phyloP scores from a whole-genome alignment of 2,888 invertebrate species.

The Stenodema calcarata region DNA sequence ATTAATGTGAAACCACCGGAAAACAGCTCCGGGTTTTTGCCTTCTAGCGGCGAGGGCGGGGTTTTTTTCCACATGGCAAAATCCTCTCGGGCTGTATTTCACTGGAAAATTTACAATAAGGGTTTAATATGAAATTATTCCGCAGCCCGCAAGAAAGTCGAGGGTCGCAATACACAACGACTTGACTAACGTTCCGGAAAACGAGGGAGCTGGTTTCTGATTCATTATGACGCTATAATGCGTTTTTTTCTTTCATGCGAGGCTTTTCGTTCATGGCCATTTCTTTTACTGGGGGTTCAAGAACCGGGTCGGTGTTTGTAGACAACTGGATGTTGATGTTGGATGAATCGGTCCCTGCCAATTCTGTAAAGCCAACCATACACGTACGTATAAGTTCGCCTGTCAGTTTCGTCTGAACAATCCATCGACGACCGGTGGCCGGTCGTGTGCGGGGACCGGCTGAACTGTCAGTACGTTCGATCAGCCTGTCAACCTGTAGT shows the following conservation, averaged over 20 bases:
- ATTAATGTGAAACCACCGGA: neutral
- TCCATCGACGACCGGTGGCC: too few relatives aligned
- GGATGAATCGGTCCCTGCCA: too few relatives aligned
- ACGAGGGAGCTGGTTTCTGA: constrained; percentile 23
- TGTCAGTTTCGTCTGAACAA: too few relatives aligned
- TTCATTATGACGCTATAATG: constrained; percentile 18
- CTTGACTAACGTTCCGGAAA: constrained; percentile 38
- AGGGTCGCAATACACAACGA: neutral
- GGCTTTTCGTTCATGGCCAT: neutral
- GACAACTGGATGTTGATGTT: too few relatives aligned
- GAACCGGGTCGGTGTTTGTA: too few relatives aligned
- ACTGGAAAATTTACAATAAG: constrained; percentile 27
- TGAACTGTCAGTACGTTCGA: too few relatives aligned
- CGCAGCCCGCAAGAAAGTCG: neutral
- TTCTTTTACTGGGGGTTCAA: neutral
- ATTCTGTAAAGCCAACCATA: too few relatives aligned
- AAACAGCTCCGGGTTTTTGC: neutral
- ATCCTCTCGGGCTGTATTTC: neutral
- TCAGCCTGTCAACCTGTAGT: too few relatives aligned
- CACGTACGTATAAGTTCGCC: too few relatives aligned
- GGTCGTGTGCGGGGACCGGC: too few relatives aligned
- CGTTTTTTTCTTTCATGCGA: neutral
- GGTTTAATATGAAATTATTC: constrained; percentile 33
- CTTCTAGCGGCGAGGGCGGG: neutral
- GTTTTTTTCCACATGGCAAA: neutral